Evolutionary conservation across 2,888 invertebrate species (phyloP).

Genomic region (Malthinus seriepunctatus): DNA sequence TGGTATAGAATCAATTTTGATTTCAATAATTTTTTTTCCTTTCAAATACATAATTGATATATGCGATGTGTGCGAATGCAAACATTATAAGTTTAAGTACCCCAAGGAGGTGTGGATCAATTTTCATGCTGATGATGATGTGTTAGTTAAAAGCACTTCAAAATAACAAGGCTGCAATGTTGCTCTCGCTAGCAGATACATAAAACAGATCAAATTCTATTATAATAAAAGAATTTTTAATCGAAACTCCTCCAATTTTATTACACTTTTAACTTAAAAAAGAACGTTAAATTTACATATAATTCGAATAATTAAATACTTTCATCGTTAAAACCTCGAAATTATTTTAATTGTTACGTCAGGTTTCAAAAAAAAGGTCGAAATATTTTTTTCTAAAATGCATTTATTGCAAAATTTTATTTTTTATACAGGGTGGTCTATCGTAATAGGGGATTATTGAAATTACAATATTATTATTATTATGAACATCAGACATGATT

Average conservation of each 20-base stretch:
- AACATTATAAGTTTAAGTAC: background rate
- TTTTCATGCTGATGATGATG: slow-evolving; percentile 1
- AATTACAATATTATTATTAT: too few relatives aligned
- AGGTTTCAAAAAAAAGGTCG: too few relatives aligned
- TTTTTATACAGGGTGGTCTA: too few relatives aligned
- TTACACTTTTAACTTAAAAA: background rate
- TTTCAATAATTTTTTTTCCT: slow-evolving; percentile 3
- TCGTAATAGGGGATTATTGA: too few relatives aligned
- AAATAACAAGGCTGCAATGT: background rate
- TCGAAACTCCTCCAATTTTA: background rate
- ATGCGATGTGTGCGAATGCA: background rate
- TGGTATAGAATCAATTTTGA: slow-evolving; percentile 4
- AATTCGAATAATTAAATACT: too few relatives aligned
- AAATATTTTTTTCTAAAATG: too few relatives aligned
- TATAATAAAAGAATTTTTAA: background rate
- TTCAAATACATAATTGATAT: too few relatives aligned
- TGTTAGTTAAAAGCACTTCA: slow-evolving; percentile 1
- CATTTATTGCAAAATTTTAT: too few relatives aligned
- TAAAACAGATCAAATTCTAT: background rate
- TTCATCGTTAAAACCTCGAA: too few relatives aligned
- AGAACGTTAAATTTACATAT: too few relatives aligned
- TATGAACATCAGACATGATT: too few relatives aligned
- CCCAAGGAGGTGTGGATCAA: slow-evolving; percentile 3
- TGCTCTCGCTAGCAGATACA: background rate
- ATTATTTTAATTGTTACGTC: too few relatives aligned